A percentile compares a stretch with the other conserved stretches of the same genome.
These are phyloP conservation scores for Hydractinia symbiolongicarpus DNA, from an alignment of 30 jellyfish, hydroid and myxozoan species.

Conservation along the genomic window DNA sequence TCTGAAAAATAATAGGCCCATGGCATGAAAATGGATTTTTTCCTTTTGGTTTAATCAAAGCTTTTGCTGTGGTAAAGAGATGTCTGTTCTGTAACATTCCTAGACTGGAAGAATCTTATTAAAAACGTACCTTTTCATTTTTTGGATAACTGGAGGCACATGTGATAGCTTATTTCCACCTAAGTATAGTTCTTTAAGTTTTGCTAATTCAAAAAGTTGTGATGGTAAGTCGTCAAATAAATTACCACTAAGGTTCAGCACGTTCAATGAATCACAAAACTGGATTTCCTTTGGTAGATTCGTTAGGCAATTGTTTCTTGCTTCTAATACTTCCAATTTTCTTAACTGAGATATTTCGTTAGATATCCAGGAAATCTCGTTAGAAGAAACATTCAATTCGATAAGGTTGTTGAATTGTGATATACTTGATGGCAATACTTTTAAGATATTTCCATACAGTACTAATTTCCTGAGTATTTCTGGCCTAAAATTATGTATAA, in stretches of 20 bases:
- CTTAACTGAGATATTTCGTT: slow-evolving; percentile 68
- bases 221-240: slow-evolving; percentile 53
- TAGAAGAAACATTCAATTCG: slow-evolving; percentile 88
- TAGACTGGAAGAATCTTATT: background rate
- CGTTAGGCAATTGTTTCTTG: slow-evolving; percentile 67
- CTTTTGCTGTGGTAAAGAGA: no score
- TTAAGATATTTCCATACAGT: slow-evolving; percentile 60
- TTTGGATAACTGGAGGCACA: slow-evolving; percentile 55
- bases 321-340: slow-evolving; percentile 47
- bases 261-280: slow-evolving; percentile 37
- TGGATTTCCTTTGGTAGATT: slow-evolving; percentile 79
- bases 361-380: slow-evolving; percentile 84
- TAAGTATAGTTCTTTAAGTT: slow-evolving; percentile 69
- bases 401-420: slow-evolving; percentile 51
- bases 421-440: slow-evolving; percentile 64
- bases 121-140: slow-evolving; percentile 49
- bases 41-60: no score
- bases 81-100: no score
- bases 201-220: slow-evolving; percentile 46
- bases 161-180: slow-evolving; percentile 77
- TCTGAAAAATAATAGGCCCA: no score
- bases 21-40: no score
- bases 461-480: slow-evolving; percentile 45
- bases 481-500: slow-evolving; percentile 35
- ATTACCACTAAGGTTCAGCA: slow-evolving; percentile 85